Percentiles rank a stretch among this genome's conserved stretches.
Conservation (phyloP, 1,140 invertebrate species). For the Euura lappo region DNA sequence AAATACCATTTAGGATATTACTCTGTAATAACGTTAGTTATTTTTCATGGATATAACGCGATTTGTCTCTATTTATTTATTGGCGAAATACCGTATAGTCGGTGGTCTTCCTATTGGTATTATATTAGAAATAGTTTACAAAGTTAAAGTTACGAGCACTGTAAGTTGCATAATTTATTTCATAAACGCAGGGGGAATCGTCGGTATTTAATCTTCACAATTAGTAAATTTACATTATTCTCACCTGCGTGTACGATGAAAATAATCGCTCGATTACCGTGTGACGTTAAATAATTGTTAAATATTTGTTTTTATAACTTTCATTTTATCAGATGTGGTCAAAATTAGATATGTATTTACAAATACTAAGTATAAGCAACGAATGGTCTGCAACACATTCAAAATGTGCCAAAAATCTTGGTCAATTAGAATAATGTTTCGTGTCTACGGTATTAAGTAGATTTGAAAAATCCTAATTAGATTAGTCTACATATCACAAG, state of each 20-base stretch:
- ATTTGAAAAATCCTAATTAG: constrained; percentile 15
- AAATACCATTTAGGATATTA: not conserved
- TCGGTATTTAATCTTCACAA: too few relatives aligned
- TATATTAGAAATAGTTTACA: not conserved
- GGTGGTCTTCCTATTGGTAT: not conserved
- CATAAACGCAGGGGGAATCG: too few relatives aligned
- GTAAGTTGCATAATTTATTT: not conserved
- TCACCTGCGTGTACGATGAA: too few relatives aligned
- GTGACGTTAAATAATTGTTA: too few relatives aligned
- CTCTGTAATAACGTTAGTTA: not conserved
- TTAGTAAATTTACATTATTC: too few relatives aligned
- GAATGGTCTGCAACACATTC: constrained; percentile 54
- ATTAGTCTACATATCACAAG: constrained; percentile 26
- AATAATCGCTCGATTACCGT: too few relatives aligned
- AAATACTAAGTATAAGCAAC: constrained; percentile 39
- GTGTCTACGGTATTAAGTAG: constrained; percentile 14
- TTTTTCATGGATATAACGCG: not conserved
- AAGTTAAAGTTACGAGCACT: not conserved
- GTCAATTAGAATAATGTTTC: constrained; percentile 28
- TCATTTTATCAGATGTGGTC: not conserved
- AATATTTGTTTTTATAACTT: too few relatives aligned
- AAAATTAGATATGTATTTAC: not conserved
- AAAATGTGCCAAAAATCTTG: constrained; percentile 42
- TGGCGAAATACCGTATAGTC: not conserved
- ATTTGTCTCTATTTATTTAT: not conserved